Base-by-base conservation (phyloP, 2,113 vertebrate species). In the Xenotilapia leptura region DNA sequence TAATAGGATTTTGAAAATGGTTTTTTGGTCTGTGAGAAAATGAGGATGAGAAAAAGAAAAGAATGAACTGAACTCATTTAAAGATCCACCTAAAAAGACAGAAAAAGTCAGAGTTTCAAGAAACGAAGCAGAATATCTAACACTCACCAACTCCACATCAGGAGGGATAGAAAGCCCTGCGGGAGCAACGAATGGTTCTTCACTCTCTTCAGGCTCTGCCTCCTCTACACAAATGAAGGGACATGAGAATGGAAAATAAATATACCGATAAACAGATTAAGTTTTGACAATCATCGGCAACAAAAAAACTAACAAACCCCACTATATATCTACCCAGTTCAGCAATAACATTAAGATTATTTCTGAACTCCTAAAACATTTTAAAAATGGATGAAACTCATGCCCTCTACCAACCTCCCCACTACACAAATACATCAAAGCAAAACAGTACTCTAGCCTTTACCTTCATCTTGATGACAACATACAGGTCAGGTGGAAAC, bases 141-240 rank as follows among this genome's bases (percentile, higher is more conserved):
- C 19, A 97, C 98, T 86, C 96, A 99, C 99, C 98, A 99, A 95
- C 79, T 99, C 99, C 79, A 99, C 98, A 54, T 99, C 98, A 23
- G 98, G 95, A 10, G 99, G 98, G 45, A 99, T 98, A 2, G 92
- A 93, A 88, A 99, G 91, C 36, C 98, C 98, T 2, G 96, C 87
- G 4, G 98, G 99, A 7, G 98, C 98, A 70, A 99, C 90, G 79
- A 98, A 99, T 2, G 99, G 98, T 73, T 99, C 98, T 92, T 99
- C 99, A 3, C 96, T 97, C 90, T 98, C 98, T 89, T 97, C 97
- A 4, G 90, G 75, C 95, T 98, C 98, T 82, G 95, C 79, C 83
- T 98, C 98, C 87, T 84, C 93, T 90, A 90, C 89, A 23, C 9
- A 82, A 31, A 58, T 21, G 49, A 23, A 80, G 36, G 87, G 5